Conservation (phyloP, 2,888 invertebrate genomes). For the Desoria tigrina region DNA sequence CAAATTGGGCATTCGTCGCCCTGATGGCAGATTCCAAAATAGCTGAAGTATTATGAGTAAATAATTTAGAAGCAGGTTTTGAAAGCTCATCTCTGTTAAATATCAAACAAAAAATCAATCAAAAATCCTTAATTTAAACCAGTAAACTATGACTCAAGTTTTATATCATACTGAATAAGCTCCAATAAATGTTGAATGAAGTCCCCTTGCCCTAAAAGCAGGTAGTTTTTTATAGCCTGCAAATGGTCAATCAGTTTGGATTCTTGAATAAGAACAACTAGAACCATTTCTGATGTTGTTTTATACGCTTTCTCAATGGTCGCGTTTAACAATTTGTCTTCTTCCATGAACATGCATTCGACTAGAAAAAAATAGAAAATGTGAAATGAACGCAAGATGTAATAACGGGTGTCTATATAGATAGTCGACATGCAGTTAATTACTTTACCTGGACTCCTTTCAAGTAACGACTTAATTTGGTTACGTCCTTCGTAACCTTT, state of each 20-base stretch:
- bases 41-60: conserved; percentile 82
- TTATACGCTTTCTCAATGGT: conserved; percentile 82
- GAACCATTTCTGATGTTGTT: conserved; percentile 80
- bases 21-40: conserved; percentile 83
- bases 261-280: conserved; percentile 81
- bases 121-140: neutral
- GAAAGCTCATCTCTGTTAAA: conserved; percentile 75
- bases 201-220: conserved; percentile 93
- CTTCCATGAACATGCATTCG: conserved; percentile 67
- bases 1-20: conserved; percentile 91
- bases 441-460: conserved; percentile 56
- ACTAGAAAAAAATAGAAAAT: conserved; percentile 57
- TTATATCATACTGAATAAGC: conserved; percentile 72
- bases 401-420: no score
- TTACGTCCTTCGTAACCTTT: conserved; percentile 55
- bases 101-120: neutral
- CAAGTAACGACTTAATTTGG: conserved; percentile 49
- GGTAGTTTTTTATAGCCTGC: conserved; percentile 83
- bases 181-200: conserved; percentile 93
- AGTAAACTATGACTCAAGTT: neutral
- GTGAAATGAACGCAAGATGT: no score
- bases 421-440: no score
- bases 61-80: conserved; percentile 80
- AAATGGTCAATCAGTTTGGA: conserved; percentile 89
- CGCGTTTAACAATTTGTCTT: conserved; percentile 74